phyloP scores from a whole-genome alignment of 37 sponge, comb jelly and placozoan species.

The Eunapius fragilis region DNA sequence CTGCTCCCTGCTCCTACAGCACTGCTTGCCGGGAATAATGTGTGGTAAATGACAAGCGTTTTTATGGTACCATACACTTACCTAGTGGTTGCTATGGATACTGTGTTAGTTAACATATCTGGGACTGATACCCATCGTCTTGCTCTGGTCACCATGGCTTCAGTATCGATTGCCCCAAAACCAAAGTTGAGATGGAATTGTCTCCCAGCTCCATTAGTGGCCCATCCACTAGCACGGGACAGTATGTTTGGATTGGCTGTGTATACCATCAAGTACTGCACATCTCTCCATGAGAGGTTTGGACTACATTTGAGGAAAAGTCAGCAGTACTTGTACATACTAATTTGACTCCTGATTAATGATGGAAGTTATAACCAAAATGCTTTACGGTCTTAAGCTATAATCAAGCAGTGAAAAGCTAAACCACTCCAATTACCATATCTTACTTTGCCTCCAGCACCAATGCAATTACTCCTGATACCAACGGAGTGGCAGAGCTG shows the following conservation, averaged over 20 bases:
- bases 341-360: too few relatives aligned
- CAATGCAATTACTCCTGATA: conserved; percentile 54
- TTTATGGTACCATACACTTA: too few relatives aligned
- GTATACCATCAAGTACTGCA: conserved; percentile 78
- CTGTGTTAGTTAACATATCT: background rate
- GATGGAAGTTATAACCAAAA: too few relatives aligned
- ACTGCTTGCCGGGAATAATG: too few relatives aligned
- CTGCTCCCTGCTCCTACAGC: too few relatives aligned
- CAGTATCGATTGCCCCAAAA: conserved; percentile 81
- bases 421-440: background rate
- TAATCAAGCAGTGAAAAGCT: too few relatives aligned
- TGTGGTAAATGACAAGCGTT: too few relatives aligned
- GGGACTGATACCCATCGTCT: conserved; percentile 66
- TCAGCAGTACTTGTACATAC: background rate
- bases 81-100: background rate
- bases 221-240: conserved; percentile 16
- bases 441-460: conserved; percentile 75
- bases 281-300: conserved; percentile 83
- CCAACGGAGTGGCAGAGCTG: conserved; percentile 57
- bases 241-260: conserved; percentile 29
- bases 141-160: conserved; percentile 68
- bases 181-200: conserved; percentile 68
- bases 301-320: conserved; percentile 41
- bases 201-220: conserved; percentile 71
- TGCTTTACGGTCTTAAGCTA: too few relatives aligned